Evolutionary conservation across 1,140 invertebrate species (phyloP), one percentile per base, ranked within the genome.

Genomic region (Triops longicaudatus): DNA sequence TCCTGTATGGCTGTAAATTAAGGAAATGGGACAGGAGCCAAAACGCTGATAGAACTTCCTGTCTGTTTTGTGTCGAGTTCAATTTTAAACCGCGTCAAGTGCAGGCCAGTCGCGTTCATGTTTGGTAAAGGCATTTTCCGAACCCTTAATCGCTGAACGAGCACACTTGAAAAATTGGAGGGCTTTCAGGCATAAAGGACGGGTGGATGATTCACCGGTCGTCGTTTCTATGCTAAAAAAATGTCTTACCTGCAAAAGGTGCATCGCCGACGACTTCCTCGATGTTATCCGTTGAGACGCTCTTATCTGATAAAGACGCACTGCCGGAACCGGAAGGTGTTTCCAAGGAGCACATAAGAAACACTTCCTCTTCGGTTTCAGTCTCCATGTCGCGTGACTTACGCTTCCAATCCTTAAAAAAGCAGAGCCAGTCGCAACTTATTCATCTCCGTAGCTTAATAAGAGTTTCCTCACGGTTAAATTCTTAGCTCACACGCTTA

Each of bases 181-280:
- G 31, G 7, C 31, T 37, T 37, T 37, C 31, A 37, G 2, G 31
- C 31, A 37, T 4, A 37, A 37, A 7, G 31, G 31, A n/a, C n/a
- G n/a, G n/a, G n/a, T n/a, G n/a, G n/a, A n/a, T n/a, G n/a, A n/a
- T 37, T 37, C 31, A 4, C 31, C 7, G 31, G 12, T 74, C 31
- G 73, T 17, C 11, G 26, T 14, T 74, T 74, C 14, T 4, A 14
- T 4, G 31, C 31, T 37, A 37, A 37, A 7, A 7, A 4, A 37
- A 37, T 4, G 31, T 37, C 88, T 90, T 86, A 93, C 92, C 93
- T 84, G 93, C 92, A 86, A 94, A 96, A 76, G 93, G 93, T 76
- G 91, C 89, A 82, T 95, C 93, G n/a, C 50, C 43, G 76, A 93
- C 88, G 83, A 91, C 93, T 84, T 94, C 93, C 85, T 95, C 93